Evolutionary conservation across 2,888 invertebrate genomes (phyloP), one percentile per base, ranked within the genome.

Genomic region (Drosophila meridionalis): DNA sequence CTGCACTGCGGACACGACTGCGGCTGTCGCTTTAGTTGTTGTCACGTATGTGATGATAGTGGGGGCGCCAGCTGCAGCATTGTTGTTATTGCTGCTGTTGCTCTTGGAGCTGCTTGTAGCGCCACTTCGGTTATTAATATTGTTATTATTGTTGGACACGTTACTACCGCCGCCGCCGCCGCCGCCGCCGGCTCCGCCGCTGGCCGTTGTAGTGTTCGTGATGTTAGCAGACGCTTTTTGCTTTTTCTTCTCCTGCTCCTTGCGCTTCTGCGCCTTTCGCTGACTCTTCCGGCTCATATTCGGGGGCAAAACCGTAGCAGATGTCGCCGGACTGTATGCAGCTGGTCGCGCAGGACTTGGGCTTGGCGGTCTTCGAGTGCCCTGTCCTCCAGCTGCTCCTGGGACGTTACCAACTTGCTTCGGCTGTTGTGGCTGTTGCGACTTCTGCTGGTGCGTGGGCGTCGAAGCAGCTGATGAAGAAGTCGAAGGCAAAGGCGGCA

Each of bases 201-300:
- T 61, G 38, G 61, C 57, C 53, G 48, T 32, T 20, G 64, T 28
- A 14, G 26, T 70, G 67, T 34, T 69, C 70, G 69, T 57, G 45
- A 60, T 55, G 75, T 61, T 62, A 74, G 65, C 50, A 63, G 63
- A 34, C 48, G 69, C 28, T 34, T 76, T 83, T 30, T 77, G 66
- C n/a, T 88, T 92, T 60, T 90, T 92, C 63, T 90, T 90, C 32
- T 87, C 89, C 42, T 80, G 83, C 32, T 92, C 92, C 65, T 90
- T 92, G 43, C 91, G 87, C 62, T 91, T 92, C 12, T 69, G 72
- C 14, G 68, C 80, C 61, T 90, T 92, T 38, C 86, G 82, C 36
- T 73, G 75, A 50, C 75, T 86, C 61, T 90, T 91, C 20, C 78
- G 77, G 69, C 58, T 75, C 45, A 32, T 60, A 50, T 57, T 76